Conservation (phyloP, 2,888 invertebrate genomes). For the Drosophila merina region DNA sequence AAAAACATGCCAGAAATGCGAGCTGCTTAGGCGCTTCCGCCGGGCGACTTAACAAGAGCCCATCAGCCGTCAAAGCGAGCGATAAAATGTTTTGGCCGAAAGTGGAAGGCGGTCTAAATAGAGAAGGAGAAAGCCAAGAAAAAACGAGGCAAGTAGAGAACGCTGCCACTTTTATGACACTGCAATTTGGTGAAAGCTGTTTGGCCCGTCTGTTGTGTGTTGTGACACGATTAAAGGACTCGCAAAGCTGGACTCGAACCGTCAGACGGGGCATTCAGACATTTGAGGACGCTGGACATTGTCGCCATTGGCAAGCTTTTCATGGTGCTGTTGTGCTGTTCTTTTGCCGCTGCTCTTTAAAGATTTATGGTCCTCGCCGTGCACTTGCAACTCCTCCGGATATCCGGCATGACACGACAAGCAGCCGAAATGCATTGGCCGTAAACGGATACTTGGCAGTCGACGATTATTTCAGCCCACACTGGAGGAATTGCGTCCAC, state of each 20-base stretch:
- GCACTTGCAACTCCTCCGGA: slow-evolving; percentile 73
- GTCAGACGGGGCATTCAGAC: slow-evolving; percentile 8
- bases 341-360: slow-evolving; percentile 44
- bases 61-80: slow-evolving; percentile 37
- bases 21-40: slow-evolving; percentile 59
- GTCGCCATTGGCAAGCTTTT: slow-evolving; percentile 15
- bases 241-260: slow-evolving; percentile 20
- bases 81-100: slow-evolving; percentile 42
- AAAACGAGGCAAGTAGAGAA: slow-evolving; percentile 5
- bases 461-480: slow-evolving; percentile 20
- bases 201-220: slow-evolving; percentile 35
- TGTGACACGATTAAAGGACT: slow-evolving; percentile 38
- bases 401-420: slow-evolving; percentile 74
- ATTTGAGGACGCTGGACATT: slow-evolving; percentile 28
- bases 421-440: slow-evolving; percentile 43
- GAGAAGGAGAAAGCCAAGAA: not conserved
- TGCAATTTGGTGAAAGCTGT: slow-evolving; percentile 50
- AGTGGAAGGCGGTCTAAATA: slow-evolving; percentile 28
- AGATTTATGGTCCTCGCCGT: slow-evolving; percentile 59
- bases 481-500: slow-evolving; percentile 14
- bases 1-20: slow-evolving; percentile 57
- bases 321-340: slow-evolving; percentile 20
- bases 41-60: slow-evolving; percentile 38
- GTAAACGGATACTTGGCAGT: slow-evolving; percentile 42
- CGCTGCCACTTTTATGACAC: slow-evolving; percentile 60